Percentiles rank a stretch among this genome's conserved stretches.
Conservation (phyloP, 2,113 vertebrate genomes). For the Abramis brama region DNA sequence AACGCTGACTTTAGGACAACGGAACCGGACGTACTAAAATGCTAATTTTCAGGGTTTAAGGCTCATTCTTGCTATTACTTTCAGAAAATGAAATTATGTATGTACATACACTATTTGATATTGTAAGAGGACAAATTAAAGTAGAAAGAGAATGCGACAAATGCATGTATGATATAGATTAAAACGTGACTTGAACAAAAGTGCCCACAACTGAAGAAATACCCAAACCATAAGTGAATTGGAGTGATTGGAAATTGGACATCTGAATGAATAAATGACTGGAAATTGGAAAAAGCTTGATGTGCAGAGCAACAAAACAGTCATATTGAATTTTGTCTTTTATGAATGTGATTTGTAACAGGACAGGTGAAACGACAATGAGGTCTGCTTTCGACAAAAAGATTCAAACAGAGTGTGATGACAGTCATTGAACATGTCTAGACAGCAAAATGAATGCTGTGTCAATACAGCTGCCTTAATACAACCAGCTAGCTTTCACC, state of each 20-base stretch:
- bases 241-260: slow-evolving; percentile 55
- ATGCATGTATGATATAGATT: background rate
- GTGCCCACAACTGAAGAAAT: too few relatives aligned
- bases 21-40: background rate
- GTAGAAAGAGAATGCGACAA: background rate
- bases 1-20: too few relatives aligned
- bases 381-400: slow-evolving; percentile 8
- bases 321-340: slow-evolving; percentile 63
- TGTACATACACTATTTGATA: too few relatives aligned
- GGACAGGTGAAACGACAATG: slow-evolving; percentile 12
- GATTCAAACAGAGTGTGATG: slow-evolving; percentile 39
- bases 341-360: slow-evolving; percentile 21
- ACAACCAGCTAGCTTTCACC: slow-evolving; percentile 28
- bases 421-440: slow-evolving; percentile 54
- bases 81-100: background rate
- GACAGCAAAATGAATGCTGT: slow-evolving; percentile 58
- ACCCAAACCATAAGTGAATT: background rate
- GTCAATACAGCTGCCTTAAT: slow-evolving; percentile 48
- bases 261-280: background rate
- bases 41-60: background rate
- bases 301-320: slow-evolving; percentile 59
- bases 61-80: too few relatives aligned
- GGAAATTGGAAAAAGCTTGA: slow-evolving; percentile 64
- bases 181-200: background rate
- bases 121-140: background rate